These are phyloP conservation scores for Osmoderma eremita DNA, from an alignment of 2,888 invertebrate genomes.

Conservation along the genomic window DNA sequence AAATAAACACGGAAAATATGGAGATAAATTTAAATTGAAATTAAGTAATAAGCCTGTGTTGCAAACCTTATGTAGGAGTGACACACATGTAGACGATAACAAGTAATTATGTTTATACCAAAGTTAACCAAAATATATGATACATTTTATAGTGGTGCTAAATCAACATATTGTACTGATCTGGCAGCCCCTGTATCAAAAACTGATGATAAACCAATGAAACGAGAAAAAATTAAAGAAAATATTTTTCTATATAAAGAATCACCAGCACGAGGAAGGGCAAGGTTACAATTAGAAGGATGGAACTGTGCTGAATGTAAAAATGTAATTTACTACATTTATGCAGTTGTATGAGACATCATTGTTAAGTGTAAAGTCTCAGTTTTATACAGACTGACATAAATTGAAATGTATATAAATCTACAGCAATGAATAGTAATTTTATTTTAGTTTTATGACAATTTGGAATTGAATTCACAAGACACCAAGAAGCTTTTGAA, in stretches of 20 bases:
- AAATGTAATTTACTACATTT: slow-evolving; percentile 15
- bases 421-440: background rate
- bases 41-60: slow-evolving; percentile 25
- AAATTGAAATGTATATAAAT: slow-evolving; percentile 2
- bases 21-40: slow-evolving; percentile 14
- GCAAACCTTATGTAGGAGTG: slow-evolving; percentile 21
- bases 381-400: background rate
- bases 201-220: background rate
- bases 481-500: slow-evolving; percentile 35
- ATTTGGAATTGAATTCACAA: slow-evolving; percentile 26
- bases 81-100: background rate
- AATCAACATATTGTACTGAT: slow-evolving; percentile 5
- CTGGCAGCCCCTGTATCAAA: background rate
- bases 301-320: slow-evolving; percentile 40
- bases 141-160: slow-evolving; percentile 12
- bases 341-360: too few species aligned
- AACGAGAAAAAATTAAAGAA: background rate
- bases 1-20: slow-evolving; percentile 1
- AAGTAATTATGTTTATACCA: background rate
- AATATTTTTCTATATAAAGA: slow-evolving; percentile 22
- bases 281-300: slow-evolving; percentile 36
- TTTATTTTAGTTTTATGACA: slow-evolving; percentile 40
- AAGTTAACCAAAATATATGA: slow-evolving; percentile 3
- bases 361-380: too few species aligned
- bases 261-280: slow-evolving; percentile 35